Evolutionary conservation across 2,113 vertebrate genomes (phyloP).

Genomic region (Chionis minor): DNA sequence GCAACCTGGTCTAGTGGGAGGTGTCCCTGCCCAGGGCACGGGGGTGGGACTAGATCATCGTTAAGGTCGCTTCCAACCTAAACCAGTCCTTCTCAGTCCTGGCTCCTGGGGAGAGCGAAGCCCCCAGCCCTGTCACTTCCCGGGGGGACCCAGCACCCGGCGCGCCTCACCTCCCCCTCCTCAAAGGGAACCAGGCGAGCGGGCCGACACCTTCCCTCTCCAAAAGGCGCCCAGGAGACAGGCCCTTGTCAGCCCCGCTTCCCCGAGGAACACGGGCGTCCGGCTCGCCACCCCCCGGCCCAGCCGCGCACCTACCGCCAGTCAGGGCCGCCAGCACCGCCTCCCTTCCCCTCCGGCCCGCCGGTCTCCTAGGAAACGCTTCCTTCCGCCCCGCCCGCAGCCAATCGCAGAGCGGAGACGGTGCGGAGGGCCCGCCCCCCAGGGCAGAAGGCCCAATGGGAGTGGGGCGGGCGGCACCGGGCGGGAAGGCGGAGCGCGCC

Average conservation of each 20-base stretch:
- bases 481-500: not conserved
- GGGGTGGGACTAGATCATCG: no score
- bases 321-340: rapidly evolving
- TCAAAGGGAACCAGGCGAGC: rapidly evolving
- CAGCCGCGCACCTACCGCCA: not conserved
- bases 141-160: not conserved
- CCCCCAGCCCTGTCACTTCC: not conserved
- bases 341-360: no score
- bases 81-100: not conserved
- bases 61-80: no score
- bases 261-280: not conserved
- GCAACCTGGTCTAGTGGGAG: no score
- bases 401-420: not conserved
- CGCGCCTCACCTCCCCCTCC: not conserved
- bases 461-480: not conserved
- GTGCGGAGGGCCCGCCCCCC: not conserved
- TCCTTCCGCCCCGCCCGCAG: not conserved
- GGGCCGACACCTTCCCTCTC: no score
- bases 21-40: no score
- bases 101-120: not conserved
- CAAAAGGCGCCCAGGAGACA: no score
- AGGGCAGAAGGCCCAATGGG: not conserved
- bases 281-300: not conserved
- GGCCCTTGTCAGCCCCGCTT: rapidly evolving
- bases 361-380: constrained; percentile 36